Evolutionary conservation across 2,113 vertebrate genomes (phyloP), one percentile per base, ranked within the genome.

Genomic region (Ahaetulla prasina): DNA sequence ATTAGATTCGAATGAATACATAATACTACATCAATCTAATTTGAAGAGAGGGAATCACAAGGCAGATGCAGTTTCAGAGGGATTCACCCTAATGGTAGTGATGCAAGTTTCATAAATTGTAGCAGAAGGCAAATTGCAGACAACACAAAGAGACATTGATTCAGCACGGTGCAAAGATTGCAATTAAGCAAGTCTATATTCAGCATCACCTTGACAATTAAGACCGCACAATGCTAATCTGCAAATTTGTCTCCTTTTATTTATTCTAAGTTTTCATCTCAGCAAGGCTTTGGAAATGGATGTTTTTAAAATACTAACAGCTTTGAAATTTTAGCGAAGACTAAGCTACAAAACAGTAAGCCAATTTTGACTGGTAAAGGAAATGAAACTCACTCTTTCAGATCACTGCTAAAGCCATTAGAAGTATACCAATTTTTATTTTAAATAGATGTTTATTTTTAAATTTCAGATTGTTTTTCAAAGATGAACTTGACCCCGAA

Each of bases 1-100:
- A 97, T 97, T 97, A 96, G 94, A 96, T 96, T 95, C 92, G 93
- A 97, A 97, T 94, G 93, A 97, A 96, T 95, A 93, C 95, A 96
- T 96, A 97, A 94, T 94, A 96, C 91, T 96, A 91, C 90, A 96
- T 97, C 96, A 96, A 95, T 97, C 96, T 96, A 96, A 97, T 97
- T 97, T 97, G 94, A 96, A 97, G 95, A 96, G 94, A 94, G 94
- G 93, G 93, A 96, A 96, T 96, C 89, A 1, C 95, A 96, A 95
- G 93, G 94, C 96, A 96, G 94, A 95, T 96, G 94, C 87, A 94
- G 92, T 90, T 96, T 97, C 92, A 93, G 92, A 96, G 93, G 95
- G 91, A 94, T 96, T 95, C 94, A 96, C 94, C 94, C 95, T 97
- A 97, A 96, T 97, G 87, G 94, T 54, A 96, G 93, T 94, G 95